Evolutionary conservation across 2,888 invertebrate species (phyloP), one percentile per base, ranked within the genome.

Genomic region (Cantharis rufa): DNA sequence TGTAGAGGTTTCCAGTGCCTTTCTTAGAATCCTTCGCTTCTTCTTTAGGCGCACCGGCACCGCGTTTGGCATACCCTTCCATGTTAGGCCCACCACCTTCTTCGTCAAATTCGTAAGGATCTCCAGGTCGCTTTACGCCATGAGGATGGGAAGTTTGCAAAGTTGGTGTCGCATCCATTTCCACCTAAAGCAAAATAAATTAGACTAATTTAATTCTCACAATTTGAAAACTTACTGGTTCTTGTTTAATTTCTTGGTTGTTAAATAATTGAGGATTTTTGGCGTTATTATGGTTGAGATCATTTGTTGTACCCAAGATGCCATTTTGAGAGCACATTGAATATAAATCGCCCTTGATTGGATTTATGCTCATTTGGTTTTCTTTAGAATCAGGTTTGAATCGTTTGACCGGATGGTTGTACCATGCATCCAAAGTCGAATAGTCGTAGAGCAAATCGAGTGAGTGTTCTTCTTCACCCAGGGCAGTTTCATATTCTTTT

Each of bases 391-490:
- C 91, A 32, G 91, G 90, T 88, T 95, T 95, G 89, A 95, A 94
- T 84, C 95, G 93, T 89, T 97, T 98, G 78, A 97, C 95, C 0
- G 97, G 96, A 89, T 96, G 95, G 87, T 96, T 66, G 9, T 86
- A 95, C 97, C 96, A 97, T 64, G 94, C 94, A 86, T 95, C 92
- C 82, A 95, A 91, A 83, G 93, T 93, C 82, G 95, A 92, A 89
- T 96, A 97, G 89, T 98, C 97, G 88, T 98, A 98, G 16, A 98
- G 91, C 89, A 94, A 92, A 82, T 95, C 93, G 81, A 95, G 90
- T 75, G 93, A 92, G 83, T 93, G 92, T 86, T 94, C 94, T 86
- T 97, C 96, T 83, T 96, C 96, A 24, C 94, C 92, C 73, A 94
- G 90, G 83, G 94, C 93, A 77, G 92, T 92, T 84, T 96, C 95